phyloP scores from a whole-genome alignment of 2,797 vertebrate species.

The Hippopotamyrus pictus region DNA sequence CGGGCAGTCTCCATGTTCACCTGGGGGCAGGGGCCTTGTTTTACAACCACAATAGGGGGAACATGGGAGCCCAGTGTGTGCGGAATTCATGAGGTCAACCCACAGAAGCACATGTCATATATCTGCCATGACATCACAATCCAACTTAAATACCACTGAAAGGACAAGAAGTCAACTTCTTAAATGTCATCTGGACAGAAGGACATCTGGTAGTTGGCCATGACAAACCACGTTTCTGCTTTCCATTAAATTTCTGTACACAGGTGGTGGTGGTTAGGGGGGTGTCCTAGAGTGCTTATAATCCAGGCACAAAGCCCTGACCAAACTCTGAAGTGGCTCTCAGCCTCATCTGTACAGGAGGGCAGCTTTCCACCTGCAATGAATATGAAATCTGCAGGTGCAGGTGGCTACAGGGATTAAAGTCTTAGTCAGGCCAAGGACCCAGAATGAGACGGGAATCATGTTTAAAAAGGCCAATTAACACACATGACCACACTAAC shows the following conservation, averaged over 20 bases:
- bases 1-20: slow-evolving; percentile 73
- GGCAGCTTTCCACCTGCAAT: slow-evolving; percentile 33
- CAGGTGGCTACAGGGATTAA: slow-evolving; percentile 50
- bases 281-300: neutral
- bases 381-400: slow-evolving; percentile 41
- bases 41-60: neutral
- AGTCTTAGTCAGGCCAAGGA: slow-evolving; percentile 56
- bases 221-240: neutral
- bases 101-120: neutral
- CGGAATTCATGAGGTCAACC: neutral
- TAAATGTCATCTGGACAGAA: neutral
- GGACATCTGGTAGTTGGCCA: neutral
- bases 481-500: slow-evolving; percentile 38
- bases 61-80: neutral
- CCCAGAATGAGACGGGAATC: slow-evolving; percentile 22
- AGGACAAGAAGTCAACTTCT: neutral
- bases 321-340: slow-evolving; percentile 21
- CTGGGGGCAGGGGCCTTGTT: slow-evolving; percentile 33
- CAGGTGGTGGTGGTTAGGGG: neutral
- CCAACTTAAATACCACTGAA: neutral
- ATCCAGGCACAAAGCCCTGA: slow-evolving; percentile 28
- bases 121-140: neutral
- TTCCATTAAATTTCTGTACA: neutral
- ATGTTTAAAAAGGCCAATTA: neutral
- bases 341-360: slow-evolving; percentile 21